Evolutionary conservation across 2,888 invertebrate species (phyloP).

Genomic region (Bruchidius siliquastri): DNA sequence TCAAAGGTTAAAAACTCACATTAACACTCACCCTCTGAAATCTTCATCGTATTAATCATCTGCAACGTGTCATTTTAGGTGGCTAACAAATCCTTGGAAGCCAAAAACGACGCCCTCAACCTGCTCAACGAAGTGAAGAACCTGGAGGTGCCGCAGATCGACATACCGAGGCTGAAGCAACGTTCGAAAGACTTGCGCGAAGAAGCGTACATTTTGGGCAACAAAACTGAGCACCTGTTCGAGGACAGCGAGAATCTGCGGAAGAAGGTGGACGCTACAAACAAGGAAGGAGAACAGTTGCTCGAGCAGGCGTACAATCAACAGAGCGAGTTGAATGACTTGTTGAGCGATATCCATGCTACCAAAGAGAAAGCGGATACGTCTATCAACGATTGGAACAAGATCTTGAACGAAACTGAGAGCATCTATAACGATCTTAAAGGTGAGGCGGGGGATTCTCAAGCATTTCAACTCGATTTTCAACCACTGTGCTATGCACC

Average conservation of each 20-base stretch:
- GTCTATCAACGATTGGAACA: conserved; percentile 81
- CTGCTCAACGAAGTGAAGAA: conserved; percentile 76
- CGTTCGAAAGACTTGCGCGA: conserved; percentile 65
- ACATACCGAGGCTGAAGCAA: conserved; percentile 64
- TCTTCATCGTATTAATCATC: too few relatives aligned
- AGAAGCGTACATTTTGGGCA: conserved; percentile 61
- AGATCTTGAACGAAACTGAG: conserved; percentile 73
- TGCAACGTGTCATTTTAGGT: conserved; percentile 53
- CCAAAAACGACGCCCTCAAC: conserved; percentile 72
- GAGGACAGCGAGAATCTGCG: conserved; percentile 56
- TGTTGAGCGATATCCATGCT: conserved; percentile 74
- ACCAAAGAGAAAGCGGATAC: conserved; percentile 72
- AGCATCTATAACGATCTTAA: conserved; percentile 72
- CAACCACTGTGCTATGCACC: too few relatives aligned
- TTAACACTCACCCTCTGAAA: too few relatives aligned
- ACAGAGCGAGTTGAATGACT: conserved; percentile 73
- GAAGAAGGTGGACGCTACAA: conserved; percentile 60
- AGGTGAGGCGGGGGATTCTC: conserved; percentile 54
- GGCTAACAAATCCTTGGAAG: conserved; percentile 66
- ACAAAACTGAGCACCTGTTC: conserved; percentile 52
- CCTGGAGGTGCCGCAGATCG: conserved; percentile 73
- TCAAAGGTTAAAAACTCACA: too few relatives aligned
- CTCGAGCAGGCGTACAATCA: conserved; percentile 60
- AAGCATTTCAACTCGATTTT: too few relatives aligned
- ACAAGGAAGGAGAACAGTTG: conserved; percentile 61